These are phyloP conservation scores for Chrysopa pallens DNA, from an alignment of 1,140 invertebrate genomes.

Conservation along the genomic window DNA sequence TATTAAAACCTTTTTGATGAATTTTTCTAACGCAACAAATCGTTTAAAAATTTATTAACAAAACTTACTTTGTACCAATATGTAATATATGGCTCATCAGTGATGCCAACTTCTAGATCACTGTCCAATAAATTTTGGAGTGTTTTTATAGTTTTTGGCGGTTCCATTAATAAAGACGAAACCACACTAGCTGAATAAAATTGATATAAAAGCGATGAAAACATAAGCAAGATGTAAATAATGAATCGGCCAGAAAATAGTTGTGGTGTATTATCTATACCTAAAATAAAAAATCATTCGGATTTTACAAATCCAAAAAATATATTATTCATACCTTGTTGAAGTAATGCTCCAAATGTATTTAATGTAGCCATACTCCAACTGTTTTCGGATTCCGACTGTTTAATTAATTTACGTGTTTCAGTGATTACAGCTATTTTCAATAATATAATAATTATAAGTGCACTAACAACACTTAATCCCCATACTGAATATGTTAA, in stretches of 20 bases:
- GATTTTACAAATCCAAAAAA: conserved; percentile 4
- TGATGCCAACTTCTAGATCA: conserved; percentile 32
- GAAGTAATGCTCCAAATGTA: conserved; percentile 22
- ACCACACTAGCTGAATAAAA: conserved; percentile 59
- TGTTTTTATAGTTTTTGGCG: conserved; percentile 39
- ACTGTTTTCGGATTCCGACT: background rate
- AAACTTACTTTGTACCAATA: conserved; percentile 37
- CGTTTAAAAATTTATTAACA: background rate
- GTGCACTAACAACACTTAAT: conserved; percentile 19
- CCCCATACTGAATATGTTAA: conserved; percentile 35
- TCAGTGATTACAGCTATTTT: conserved; percentile 11
- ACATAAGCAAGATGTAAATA: conserved; percentile 37
- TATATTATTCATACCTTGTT: conserved; percentile 18
- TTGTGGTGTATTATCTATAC: conserved; percentile 16
- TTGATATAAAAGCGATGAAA: conserved; percentile 42
- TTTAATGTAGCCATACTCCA: conserved; percentile 17
- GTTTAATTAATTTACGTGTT: background rate
- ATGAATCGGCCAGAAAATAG: conserved; percentile 32
- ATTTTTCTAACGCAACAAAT: no score
- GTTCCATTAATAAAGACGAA: conserved; percentile 43
- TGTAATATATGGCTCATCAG: conserved; percentile 35
- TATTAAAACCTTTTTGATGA: no score
- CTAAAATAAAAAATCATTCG: conserved; percentile 6
- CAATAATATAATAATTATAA: conserved; percentile 17
- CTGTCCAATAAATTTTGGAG: conserved; percentile 38